These are phyloP conservation scores for Aegotheles bennettii DNA, from an alignment of 2,113 vertebrate species.

Conservation along the genomic window DNA sequence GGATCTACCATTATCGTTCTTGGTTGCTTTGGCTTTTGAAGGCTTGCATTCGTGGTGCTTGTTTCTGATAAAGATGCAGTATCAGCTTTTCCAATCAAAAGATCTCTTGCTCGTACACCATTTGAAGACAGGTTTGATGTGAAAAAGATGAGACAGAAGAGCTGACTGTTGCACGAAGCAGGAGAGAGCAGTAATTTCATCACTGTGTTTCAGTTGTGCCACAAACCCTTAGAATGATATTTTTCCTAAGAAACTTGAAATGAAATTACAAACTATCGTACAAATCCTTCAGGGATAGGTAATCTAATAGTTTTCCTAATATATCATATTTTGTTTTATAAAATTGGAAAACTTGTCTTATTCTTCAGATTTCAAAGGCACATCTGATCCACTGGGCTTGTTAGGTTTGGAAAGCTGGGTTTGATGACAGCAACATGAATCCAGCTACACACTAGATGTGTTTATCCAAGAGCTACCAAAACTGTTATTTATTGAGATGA, in stretches of 20 bases:
- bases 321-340: constrained; percentile 24
- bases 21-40: constrained; percentile 58
- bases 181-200: background rate
- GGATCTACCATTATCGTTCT: constrained; percentile 63
- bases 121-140: background rate
- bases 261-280: constrained; percentile 33
- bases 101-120: constrained; percentile 29
- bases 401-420: constrained; percentile 41
- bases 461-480: constrained; percentile 9
- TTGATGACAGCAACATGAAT: background rate
- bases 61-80: constrained; percentile 75
- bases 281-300: constrained; percentile 36
- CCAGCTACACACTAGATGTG: background rate
- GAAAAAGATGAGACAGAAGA: constrained; percentile 23
- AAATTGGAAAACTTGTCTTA: constrained; percentile 25
- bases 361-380: constrained; percentile 42
- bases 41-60: constrained; percentile 68
- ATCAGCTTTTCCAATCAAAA: constrained; percentile 74
- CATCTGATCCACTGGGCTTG: constrained; percentile 26
- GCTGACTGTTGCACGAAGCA: background rate
- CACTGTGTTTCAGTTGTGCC: background rate
- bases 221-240: constrained; percentile 1
- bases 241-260: constrained; percentile 34
- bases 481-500: background rate
- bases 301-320: constrained; percentile 39